Conservation (phyloP, 2,797 vertebrate species). For the Myotis vivesi region DNA sequence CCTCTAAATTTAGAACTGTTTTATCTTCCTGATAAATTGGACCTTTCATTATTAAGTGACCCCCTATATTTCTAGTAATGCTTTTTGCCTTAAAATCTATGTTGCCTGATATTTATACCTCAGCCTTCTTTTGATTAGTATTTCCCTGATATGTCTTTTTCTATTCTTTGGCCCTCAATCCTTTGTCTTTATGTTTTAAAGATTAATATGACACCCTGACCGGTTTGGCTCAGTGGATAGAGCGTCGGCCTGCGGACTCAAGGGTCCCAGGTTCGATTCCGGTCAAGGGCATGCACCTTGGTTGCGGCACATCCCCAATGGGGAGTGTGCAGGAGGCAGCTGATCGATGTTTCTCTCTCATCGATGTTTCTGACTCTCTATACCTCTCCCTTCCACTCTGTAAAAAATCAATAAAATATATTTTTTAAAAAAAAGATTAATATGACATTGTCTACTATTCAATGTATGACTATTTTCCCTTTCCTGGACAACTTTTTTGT, state of each 20-base stretch:
- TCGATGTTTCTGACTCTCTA: too few relatives aligned
- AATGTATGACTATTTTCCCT: background rate
- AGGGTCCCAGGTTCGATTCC: too few relatives aligned
- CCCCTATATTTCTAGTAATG: background rate
- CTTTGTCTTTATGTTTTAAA: background rate
- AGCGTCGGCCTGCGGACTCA: too few relatives aligned
- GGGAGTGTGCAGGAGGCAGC: too few relatives aligned
- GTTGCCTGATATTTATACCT: background rate
- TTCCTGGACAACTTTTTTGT: background rate
- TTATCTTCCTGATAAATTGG: background rate
- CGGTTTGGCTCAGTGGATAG: too few relatives aligned
- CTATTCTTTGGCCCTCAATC: background rate
- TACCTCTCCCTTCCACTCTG: too few relatives aligned
- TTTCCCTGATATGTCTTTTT: background rate
- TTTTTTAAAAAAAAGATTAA: background rate
- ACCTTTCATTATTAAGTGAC: background rate
- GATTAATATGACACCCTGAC: too few relatives aligned
- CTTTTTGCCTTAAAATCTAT: background rate
- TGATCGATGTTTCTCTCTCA: too few relatives aligned
- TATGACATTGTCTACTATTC: background rate
- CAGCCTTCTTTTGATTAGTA: background rate
- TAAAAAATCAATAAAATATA: too few relatives aligned
- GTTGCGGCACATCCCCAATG: too few relatives aligned
- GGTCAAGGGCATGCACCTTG: too few relatives aligned
- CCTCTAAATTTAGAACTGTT: background rate